These are phyloP conservation scores for Lateolabrax maculatus DNA, from an alignment of 2,797 vertebrate genomes.

Conservation along the genomic window DNA sequence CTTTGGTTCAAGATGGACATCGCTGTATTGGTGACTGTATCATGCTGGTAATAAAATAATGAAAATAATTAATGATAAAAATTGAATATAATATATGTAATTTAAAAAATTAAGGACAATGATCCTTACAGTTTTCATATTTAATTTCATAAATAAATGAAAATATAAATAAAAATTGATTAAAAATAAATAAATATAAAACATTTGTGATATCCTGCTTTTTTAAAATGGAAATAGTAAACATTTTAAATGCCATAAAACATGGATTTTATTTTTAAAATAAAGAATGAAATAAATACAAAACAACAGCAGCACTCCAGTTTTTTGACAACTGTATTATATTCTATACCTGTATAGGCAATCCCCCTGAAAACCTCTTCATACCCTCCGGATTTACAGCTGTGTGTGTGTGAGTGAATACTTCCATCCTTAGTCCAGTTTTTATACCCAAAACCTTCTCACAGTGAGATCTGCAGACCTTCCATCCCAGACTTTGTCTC, in stretches of 20 bases:
- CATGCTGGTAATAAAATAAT: background rate
- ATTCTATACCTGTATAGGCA: background rate
- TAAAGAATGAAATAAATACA: background rate
- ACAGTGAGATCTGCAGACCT: slow-evolving; percentile 13
- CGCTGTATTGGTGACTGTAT: background rate
- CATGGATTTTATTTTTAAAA: too few relatives aligned
- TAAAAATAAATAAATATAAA: background rate
- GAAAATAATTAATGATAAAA: too few relatives aligned
- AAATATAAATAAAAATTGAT: background rate
- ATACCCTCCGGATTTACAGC: background rate
- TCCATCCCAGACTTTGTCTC: slow-evolving; percentile 4
- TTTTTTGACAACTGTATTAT: background rate
- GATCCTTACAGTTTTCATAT: too few relatives aligned
- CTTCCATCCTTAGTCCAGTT: slow-evolving; percentile 2
- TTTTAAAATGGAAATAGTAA: too few relatives aligned
- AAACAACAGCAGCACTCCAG: background rate
- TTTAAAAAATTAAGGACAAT: too few relatives aligned
- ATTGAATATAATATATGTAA: too few relatives aligned
- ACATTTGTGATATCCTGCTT: too few relatives aligned
- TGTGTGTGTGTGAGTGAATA: background rate
- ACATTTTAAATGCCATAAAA: too few relatives aligned
- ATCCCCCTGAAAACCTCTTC: background rate
- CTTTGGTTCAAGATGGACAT: background rate
- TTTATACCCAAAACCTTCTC: background rate
- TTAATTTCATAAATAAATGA: background rate